phyloP scores from a whole-genome alignment of 2,113 vertebrate species.

The Clarias magur region DNA sequence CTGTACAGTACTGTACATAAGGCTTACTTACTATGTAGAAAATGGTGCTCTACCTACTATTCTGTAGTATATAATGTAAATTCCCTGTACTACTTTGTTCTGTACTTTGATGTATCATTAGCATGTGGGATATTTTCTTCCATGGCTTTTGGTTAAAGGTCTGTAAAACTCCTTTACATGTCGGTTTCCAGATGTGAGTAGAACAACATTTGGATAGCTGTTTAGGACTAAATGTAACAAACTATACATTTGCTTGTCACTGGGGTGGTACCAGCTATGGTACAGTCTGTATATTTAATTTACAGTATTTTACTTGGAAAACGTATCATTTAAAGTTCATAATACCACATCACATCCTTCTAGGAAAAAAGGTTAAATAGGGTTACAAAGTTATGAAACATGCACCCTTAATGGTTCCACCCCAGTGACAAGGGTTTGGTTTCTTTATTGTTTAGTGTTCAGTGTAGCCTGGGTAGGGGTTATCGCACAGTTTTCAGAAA shows the following conservation, averaged over 20 bases:
- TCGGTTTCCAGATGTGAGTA: neutral
- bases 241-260: neutral
- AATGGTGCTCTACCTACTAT: neutral
- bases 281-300: neutral
- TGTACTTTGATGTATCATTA: neutral
- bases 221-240: neutral
- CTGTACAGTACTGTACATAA: neutral
- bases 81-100: neutral
- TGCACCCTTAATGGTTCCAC: neutral
- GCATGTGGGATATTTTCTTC: neutral
- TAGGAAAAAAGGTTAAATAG: neutral
- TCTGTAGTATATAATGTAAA: neutral
- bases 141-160: neutral
- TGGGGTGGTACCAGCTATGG: neutral
- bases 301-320: neutral
- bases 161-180: neutral
- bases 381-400: neutral
- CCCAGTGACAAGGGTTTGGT: neutral
- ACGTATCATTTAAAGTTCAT: neutral
- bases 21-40: neutral
- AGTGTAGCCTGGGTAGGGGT: neutral
- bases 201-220: neutral
- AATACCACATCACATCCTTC: neutral
- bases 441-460: neutral
- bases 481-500: neutral